These are phyloP conservation scores for Salminus brasiliensis DNA, from an alignment of 2,113 vertebrate genomes.

Conservation along the genomic window DNA sequence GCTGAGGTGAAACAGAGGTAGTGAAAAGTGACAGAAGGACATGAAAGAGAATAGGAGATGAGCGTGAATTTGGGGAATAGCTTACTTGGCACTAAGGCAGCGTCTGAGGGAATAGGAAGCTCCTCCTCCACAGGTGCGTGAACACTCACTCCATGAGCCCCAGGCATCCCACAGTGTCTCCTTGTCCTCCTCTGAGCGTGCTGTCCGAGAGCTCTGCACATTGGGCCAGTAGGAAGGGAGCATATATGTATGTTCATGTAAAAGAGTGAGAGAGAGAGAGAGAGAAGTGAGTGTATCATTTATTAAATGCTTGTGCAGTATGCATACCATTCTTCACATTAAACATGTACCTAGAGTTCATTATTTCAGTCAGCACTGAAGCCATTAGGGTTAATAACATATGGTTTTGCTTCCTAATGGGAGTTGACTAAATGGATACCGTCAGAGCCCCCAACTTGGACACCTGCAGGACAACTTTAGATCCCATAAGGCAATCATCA, in stretches of 20 bases:
- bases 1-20: no score
- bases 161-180: conserved; percentile 95
- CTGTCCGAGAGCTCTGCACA: conserved; percentile 86
- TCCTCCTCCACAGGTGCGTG: conserved; percentile 92
- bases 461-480: no score
- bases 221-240: background rate
- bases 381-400: no score
- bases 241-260: background rate
- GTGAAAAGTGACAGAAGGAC: background rate
- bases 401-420: no score
- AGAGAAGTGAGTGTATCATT: background rate
- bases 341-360: no score
- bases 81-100: conserved; percentile 93
- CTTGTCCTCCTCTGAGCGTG: conserved; percentile 89
- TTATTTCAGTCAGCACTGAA: no score
- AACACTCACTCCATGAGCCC: conserved; percentile 96
- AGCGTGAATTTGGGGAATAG: background rate
- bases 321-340: no score
- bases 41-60: background rate
- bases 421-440: no score
- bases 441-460: no score
- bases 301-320: no score
- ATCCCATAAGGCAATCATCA: no score
- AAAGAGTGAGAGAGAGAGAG: background rate
- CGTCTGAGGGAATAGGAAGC: conserved; percentile 93